Evolutionary conservation across 1,140 invertebrate genomes (phyloP), one percentile per base, ranked within the genome.

Genomic region (Stegodyphus dumicola): DNA sequence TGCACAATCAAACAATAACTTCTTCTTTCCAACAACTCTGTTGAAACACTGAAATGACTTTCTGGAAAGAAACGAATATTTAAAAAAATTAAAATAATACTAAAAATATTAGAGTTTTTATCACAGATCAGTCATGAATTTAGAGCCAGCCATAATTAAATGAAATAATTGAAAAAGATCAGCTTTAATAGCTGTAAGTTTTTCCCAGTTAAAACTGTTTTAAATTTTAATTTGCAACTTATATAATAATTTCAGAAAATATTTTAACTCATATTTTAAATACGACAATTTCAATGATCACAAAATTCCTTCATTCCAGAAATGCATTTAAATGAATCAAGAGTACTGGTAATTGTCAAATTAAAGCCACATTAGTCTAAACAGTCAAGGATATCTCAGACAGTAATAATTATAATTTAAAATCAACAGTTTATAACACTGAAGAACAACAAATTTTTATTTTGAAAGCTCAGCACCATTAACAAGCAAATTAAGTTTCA

Each of bases 351-450:
- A 33, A 33, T 33, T 33, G 3, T 33, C 33, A 33, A 33, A 33
- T 33, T 33, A 33, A 33, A 33, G 33, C 3, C 33, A 33, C 33
- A 33, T 33, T 1, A 33, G 33, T 33, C 33, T 33, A 33, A 33
- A 33, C 33, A 33, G 33, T 33, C 33, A 33, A 33, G 33, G 33
- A 33, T 33, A 33, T 33, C 33, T 33, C 33, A 33, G 33, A 33
- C 33, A 33, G 3, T 33, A 33, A 33, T 33, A 33, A 33, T 33
- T 33, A 33, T 33, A 33, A 33, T 33, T 33, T 33, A 33, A 75
- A 75, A 75, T 75, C 60, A 75, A 75, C 18, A 75, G 13, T 75
- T 75, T 51, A 56, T 75, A 75, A 75, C 73, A 60, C 73, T 51
- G 48, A n/a, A 75, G 73, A 18, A 56, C 13, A 56, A 75, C 73